phyloP scores from a whole-genome alignment of 1,140 invertebrate species.

The Myzus persicae region DNA sequence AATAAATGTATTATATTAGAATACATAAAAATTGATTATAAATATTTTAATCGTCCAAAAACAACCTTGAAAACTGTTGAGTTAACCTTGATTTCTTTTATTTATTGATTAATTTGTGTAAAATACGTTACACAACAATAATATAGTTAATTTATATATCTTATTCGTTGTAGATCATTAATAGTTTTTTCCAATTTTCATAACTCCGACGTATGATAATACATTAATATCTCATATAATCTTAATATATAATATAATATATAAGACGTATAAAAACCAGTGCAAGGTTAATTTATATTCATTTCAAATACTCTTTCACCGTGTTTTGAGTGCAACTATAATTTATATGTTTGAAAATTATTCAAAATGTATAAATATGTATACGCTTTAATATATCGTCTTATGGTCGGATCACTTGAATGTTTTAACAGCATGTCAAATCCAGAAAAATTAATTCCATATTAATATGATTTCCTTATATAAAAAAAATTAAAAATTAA shows the following conservation, averaged over 20 bases:
- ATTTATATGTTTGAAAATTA: neutral
- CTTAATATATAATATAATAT: no score
- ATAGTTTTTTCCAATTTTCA: slow-evolving; percentile 8
- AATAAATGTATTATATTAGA: neutral
- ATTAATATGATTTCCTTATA: neutral
- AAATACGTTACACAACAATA: slow-evolving; percentile 22
- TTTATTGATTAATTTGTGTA: slow-evolving; percentile 10
- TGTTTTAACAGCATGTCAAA: neutral
- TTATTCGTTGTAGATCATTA: neutral
- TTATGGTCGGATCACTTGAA: neutral
- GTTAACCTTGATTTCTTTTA: neutral
- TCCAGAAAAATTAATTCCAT: neutral
- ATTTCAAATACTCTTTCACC: neutral
- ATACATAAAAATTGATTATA: neutral
- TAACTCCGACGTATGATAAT: neutral
- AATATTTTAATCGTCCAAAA: neutral
- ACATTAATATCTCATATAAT: neutral
- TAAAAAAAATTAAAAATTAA: neutral
- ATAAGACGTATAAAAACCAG: neutral
- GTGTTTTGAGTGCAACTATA: neutral
- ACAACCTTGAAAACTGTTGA: neutral
- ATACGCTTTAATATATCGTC: neutral
- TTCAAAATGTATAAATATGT: neutral
- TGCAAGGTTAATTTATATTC: slow-evolving; percentile 13
- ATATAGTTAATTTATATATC: slow-evolving; percentile 20